Evolutionary conservation across 92 coral and sea anemone species (phyloP).

Genomic region (Parazoanthus swiftii): DNA sequence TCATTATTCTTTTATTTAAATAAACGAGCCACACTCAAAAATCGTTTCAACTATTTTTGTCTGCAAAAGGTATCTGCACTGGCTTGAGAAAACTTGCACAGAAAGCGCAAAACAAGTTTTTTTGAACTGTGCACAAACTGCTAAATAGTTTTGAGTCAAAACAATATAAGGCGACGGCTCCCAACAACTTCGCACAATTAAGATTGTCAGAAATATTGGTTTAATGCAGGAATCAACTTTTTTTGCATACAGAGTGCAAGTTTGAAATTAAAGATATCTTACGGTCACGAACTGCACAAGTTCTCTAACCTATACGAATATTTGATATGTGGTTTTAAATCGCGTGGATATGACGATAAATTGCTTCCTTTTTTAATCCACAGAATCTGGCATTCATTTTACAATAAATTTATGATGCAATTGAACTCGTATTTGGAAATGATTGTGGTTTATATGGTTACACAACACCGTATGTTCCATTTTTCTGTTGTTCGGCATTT

Average conservation of each 20-base stretch:
- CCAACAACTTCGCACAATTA: not conserved
- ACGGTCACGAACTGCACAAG: too few species aligned
- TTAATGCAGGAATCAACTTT: not conserved
- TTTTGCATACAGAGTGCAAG: not conserved
- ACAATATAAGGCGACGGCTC: not conserved
- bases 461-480: too few species aligned
- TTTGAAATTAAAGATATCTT: too few species aligned
- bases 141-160: not conserved
- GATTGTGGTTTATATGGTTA: too few species aligned
- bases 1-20: not conserved
- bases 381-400: too few species aligned
- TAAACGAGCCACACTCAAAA: not conserved
- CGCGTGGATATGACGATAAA: too few species aligned
- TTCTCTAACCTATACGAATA: too few species aligned
- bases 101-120: not conserved
- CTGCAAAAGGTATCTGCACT: not conserved
- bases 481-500: too few species aligned
- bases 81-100: not conserved
- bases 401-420: too few species aligned
- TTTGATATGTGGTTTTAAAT: too few species aligned
- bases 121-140: not conserved
- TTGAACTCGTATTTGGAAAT: too few species aligned
- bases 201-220: not conserved
- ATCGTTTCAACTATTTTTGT: not conserved
- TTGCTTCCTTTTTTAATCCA: too few species aligned